Evolutionary conservation across 2,113 vertebrate species (phyloP), one percentile per base, ranked within the genome.

Genomic region (Eonycteris spelaea): DNA sequence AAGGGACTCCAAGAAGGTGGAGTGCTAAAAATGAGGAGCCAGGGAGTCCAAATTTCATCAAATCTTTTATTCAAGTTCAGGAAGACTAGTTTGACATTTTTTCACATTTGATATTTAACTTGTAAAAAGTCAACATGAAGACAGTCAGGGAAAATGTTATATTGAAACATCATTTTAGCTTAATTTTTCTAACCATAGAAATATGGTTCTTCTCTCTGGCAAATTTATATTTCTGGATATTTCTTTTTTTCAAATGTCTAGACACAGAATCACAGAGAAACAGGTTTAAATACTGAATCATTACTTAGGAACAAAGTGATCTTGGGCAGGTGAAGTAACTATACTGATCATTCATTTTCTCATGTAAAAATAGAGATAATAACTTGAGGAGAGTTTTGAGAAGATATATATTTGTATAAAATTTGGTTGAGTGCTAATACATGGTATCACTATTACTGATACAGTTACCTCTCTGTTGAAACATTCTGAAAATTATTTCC

Each of bases 341-440:
- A 90, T 91, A 92, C 7, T 61, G 9, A 80, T 33, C 10, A 73
- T 85, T 15, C 11, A 15, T 77, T 90, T 97, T 77, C 24, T 70
- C 33, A 38, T 85, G 90, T 96, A 7, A 77, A 95, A 97, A 79
- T 53, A 12, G 15, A 22, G 13, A 70, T 48, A 73, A 94, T 74
- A 97, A 51, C 68, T 55, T 77, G 28, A 43, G 68, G 83, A 73
- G 21, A 68, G 53, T 53, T 88, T 87, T 35, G 61, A 43, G 22
- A n/a, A 75, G 13, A 35, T 53, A 5, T 38, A n/a, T 45, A 21
- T 28, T n/a, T 48, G 4, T 45, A 24, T 26, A 40, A 59, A 59
- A 93, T 74, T 19, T 82, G 16, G 16, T 15, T 71, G n/a, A 48
- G 65, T 80, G 30, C 40, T 85, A 28, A 30, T 45, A 22, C 22